Evolutionary conservation across 1,140 invertebrate genomes (phyloP).

Genomic region (Eciton burchellii): DNA sequence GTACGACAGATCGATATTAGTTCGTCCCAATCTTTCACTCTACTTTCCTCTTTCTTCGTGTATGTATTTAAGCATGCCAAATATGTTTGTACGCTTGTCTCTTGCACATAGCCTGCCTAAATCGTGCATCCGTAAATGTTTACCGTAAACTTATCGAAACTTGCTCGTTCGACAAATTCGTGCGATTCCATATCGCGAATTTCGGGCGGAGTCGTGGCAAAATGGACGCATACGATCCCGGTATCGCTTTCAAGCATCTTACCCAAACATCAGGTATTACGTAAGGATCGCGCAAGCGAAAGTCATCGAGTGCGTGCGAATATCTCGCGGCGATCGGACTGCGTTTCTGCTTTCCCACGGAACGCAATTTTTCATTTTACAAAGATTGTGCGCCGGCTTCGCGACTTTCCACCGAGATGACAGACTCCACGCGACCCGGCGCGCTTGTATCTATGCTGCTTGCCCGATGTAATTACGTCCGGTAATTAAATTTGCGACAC

Average conservation of each 20-base stretch:
- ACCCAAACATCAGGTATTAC: constrained; percentile 33
- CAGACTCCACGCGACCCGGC: constrained; percentile 35
- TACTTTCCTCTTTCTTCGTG: neutral
- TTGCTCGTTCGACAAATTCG: neutral
- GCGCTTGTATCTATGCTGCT: constrained; percentile 1
- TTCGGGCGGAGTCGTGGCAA: neutral
- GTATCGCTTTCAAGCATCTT: neutral
- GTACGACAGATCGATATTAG: constrained; percentile 28
- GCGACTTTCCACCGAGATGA: constrained; percentile 49
- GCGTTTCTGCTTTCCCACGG: constrained; percentile 57
- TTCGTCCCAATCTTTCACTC: neutral
- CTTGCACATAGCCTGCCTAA: constrained; percentile 5
- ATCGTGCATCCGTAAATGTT: constrained; percentile 15
- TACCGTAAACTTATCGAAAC: neutral
- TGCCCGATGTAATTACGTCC: constrained; percentile 21
- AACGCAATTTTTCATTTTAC: constrained; percentile 58
- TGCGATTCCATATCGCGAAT: neutral
- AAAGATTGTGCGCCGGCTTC: constrained; percentile 46
- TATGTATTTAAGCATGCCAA: constrained; percentile 15
- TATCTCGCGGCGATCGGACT: constrained; percentile 53
- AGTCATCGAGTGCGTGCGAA: constrained; percentile 60
- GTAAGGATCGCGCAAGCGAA: constrained; percentile 46
- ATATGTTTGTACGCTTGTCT: constrained; percentile 17
- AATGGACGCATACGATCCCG: constrained; percentile 29
- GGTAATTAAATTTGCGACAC: constrained; percentile 42